Evolutionary conservation across 2,797 vertebrate genomes (phyloP).

Genomic region (Ambastaia sidthimunki): DNA sequence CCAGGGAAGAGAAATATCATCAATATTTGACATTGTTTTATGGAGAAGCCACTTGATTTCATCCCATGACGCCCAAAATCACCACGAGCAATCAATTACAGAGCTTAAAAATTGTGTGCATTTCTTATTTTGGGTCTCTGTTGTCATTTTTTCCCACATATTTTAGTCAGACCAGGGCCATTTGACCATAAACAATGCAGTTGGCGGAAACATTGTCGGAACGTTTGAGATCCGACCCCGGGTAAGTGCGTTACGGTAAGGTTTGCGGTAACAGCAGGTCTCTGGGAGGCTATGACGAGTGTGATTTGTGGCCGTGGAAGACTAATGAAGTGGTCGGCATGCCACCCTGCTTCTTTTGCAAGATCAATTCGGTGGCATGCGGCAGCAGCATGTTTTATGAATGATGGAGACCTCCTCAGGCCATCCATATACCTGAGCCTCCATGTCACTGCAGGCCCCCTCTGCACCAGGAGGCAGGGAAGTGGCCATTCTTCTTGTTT

Average conservation of each 20-base stretch:
- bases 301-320: constrained; percentile 82
- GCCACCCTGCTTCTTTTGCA: constrained; percentile 85
- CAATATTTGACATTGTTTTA: constrained; percentile 87
- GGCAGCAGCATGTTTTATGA: constrained; percentile 79
- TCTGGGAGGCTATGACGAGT: constrained; percentile 68
- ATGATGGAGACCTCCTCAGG: constrained; percentile 85
- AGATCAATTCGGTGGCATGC: constrained; percentile 83
- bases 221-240: neutral
- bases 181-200: constrained; percentile 28
- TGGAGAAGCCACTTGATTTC: constrained; percentile 83
- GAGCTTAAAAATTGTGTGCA: constrained; percentile 79
- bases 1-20: constrained; percentile 82
- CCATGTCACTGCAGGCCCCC: constrained; percentile 61
- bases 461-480: constrained; percentile 75
- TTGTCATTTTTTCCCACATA: constrained; percentile 25
- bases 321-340: constrained; percentile 86
- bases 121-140: constrained; percentile 63
- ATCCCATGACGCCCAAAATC: constrained; percentile 77
- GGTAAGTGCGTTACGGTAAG: constrained; percentile 35
- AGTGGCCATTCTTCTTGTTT: constrained; percentile 82
- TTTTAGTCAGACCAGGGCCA: constrained; percentile 18
- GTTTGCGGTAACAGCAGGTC: constrained; percentile 61
- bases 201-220: neutral
- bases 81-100: constrained; percentile 81
- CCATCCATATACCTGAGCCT: constrained; percentile 71